Base-by-base conservation (phyloP, 2,888 invertebrate genomes). In the Anaspis maculata region DNA sequence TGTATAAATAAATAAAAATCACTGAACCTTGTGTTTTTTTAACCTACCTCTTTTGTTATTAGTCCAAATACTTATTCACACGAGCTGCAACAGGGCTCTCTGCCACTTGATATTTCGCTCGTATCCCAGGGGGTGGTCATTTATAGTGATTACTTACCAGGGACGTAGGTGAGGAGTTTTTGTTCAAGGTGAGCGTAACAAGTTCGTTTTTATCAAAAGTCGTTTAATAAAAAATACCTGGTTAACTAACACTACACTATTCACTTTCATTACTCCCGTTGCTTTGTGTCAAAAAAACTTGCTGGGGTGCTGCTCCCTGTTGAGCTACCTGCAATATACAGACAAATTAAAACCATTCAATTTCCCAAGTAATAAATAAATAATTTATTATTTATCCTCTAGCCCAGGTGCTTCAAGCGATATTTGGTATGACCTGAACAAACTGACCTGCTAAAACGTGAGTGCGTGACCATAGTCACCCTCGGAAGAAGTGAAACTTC, bases 231-330 rank as follows among this genome's bases (percentile, higher is more conserved):
- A 33, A 14, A 19, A 25, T 14, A 13, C 3, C 12, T 3, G n/a
- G 15, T 27, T 29, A 19, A 30, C 22, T 24, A 29, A 34, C 15
- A 22, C 10, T 15, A 29, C 3, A 21, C 37, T 56, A 64, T 51
- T 64, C 64, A 29, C 49, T 60, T 44, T 64, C 63, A 15, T 49
- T 46, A 34, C 33, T 58, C 16, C 52, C 60, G 39, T 53, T 61
- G 26, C 56, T 50, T 48, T 64, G 64, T n/a, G 64, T 48, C 36
- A 64, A 37, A 36, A 59, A 66, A n/a, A 66, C 63, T 34, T 59
- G 61, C 40, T 62, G 64, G 1, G 59, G 46, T 2, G 46, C 55
- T 11, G 57, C 43, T 37, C 48, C 52, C 40, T 58, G 63, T 41
- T 59, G 62, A 25, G 59, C 54, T 16, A 64, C 61, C 61, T 61